Conservation (phyloP, 2,113 vertebrate genomes). For the Litocranius walleri region DNA sequence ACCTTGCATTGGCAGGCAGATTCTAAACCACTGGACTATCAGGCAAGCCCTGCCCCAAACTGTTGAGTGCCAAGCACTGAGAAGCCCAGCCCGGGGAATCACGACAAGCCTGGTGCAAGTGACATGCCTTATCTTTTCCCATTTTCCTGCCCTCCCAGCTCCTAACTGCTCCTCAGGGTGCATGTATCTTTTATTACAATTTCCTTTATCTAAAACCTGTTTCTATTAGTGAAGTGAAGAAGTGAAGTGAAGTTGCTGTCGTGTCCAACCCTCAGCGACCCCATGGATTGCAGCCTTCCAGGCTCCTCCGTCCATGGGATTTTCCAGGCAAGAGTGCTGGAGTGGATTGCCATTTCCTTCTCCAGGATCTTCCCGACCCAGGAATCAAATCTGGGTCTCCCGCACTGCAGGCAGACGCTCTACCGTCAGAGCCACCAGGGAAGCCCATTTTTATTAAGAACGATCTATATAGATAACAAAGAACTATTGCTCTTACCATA, state of each 20-base stretch:
- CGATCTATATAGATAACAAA: neutral
- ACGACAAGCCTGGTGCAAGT: neutral
- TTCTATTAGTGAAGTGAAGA: neutral
- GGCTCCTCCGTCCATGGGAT: no score
- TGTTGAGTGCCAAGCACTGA: no score
- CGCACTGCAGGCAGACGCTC: no score
- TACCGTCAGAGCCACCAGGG: no score
- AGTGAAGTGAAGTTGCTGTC: no score
- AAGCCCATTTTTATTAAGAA: neutral
- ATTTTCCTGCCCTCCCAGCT: neutral
- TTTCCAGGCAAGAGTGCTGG: no score
- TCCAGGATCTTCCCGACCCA: no score
- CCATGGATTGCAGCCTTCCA: no score
- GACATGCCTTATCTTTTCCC: no score
- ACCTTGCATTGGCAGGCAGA: neutral
- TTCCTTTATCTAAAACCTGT: neutral
- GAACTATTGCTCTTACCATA: slow-evolving; percentile 29
- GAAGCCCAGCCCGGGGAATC: neutral
- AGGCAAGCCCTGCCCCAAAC: neutral
- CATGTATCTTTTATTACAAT: neutral
- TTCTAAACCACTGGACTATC: neutral
- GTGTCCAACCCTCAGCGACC: no score
- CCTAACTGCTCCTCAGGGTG: neutral
- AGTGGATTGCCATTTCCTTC: no score
- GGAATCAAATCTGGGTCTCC: no score